Base-by-base conservation (phyloP, 1,140 invertebrate species). In the Chionoecetes opilio region DNA sequence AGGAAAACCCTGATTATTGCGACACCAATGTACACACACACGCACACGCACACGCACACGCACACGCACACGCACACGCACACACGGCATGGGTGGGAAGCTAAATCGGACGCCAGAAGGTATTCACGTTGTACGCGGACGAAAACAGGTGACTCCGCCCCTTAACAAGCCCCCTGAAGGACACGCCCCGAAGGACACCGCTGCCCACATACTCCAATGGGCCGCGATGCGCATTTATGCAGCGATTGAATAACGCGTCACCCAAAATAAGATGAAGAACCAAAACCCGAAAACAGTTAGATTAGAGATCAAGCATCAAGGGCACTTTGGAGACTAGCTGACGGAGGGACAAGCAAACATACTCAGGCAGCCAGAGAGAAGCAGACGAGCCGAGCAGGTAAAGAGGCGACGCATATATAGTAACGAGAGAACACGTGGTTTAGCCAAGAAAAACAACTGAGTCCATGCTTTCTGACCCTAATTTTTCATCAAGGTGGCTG, bases 121-220 rank as follows among this genome's bases (percentile, higher is more conserved):
- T 75, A 75, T 26, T 75, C 63, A 75, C 63, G 63, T 75, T 75
- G 63, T n/a, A n/a, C 21, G 21, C 21, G n/a, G 63, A 75, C 63
- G 9, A 75, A 75, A 75, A 75, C 63, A 75, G 63, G 63, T 75
- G 63, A 75, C 63, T 75, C 63, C 63, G 63, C 63, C 63, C 63
- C 63, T n/a, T n/a, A 21, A 75, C 63, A 26, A 17, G 63, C 63
- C 63, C 21, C 63, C 63, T 21, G 63, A 75, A 75, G 63, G 63
- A 75, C 63, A 75, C 63, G 6, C 11, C 21, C 63, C 63, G 63
- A 75, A 75, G 63, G 63, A 26, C 63, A 21, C 63, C 11, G 2
- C 6, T 11, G 63, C 63, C 63, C 63, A 75, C 63, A 21, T 26
- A 75, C 63, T 26, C 63, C 63, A n/a, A 3, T 26, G 63, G 63